Evolutionary conservation across 1,140 invertebrate genomes (phyloP).

Genomic region (Drosophila orosa): DNA sequence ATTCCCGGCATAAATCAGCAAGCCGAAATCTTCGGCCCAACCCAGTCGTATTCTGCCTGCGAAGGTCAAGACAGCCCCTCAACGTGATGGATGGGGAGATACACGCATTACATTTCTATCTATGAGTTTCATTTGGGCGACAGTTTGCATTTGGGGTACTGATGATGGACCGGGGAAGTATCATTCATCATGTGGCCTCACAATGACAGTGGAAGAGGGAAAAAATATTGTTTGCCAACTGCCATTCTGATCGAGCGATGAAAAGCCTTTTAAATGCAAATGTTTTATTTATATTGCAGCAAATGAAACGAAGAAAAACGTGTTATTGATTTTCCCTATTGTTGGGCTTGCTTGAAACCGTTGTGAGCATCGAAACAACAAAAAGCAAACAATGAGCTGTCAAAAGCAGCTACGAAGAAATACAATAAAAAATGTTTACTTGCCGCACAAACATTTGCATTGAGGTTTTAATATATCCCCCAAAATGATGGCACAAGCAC

Average conservation of each 20-base stretch:
- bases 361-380: slow-evolving; percentile 19
- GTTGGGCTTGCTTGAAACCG: slow-evolving; percentile 31
- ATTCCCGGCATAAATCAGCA: slow-evolving; percentile 68
- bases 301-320: slow-evolving; percentile 41
- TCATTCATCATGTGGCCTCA: slow-evolving; percentile 62
- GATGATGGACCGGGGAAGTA: slow-evolving; percentile 19
- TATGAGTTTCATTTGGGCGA: slow-evolving; percentile 25
- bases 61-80: slow-evolving; percentile 44
- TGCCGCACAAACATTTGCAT: neutral
- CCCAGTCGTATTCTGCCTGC: slow-evolving; percentile 10
- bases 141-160: slow-evolving; percentile 16
- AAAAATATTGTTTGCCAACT: slow-evolving; percentile 47
- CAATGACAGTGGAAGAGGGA: slow-evolving; percentile 11
- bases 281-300: slow-evolving; percentile 65
- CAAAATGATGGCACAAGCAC: neutral
- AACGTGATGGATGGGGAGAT: slow-evolving; percentile 31
- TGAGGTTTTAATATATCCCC: neutral
- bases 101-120: slow-evolving; percentile 34
- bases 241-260: slow-evolving; percentile 31
- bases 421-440: slow-evolving; percentile 17
- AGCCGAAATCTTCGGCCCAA: slow-evolving; percentile 23
- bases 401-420: slow-evolving; percentile 9
- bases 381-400: slow-evolving; percentile 31
- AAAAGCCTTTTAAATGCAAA: slow-evolving; percentile 63
- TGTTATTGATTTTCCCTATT: slow-evolving; percentile 65